Evolutionary conservation across 2,113 vertebrate species (phyloP), one percentile per base, ranked within the genome.

Genomic region (Danionella cerebrum): DNA sequence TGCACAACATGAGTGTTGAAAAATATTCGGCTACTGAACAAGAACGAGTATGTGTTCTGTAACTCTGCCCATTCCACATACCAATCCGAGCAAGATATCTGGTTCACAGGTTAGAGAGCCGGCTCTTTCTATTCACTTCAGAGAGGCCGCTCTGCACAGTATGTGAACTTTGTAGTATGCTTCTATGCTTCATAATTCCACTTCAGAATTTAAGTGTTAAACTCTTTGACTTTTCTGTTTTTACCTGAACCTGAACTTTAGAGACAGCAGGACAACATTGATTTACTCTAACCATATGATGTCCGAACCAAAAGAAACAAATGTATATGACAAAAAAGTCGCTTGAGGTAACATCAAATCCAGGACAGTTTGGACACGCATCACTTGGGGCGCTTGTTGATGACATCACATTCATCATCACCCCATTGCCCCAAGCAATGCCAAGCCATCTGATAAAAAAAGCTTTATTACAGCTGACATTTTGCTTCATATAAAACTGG

Each of bases 401-500:
- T 76, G 62, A 69, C 69, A 65, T 76, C 75, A 65, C 19, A 69
- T 70, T 71, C 75, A 74, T 67, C 38, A 70, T 52, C 60, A 53
- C 58, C 65, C 51, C 39, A 36, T 65, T 70, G 60, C 59, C 82
- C 64, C 54, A 57, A 74, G 79, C 84, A 71, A 45, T 76, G 64
- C 71, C 52, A 64, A 72, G 70, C 72, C 51, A 67, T 78, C 82
- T 76, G 78, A 80, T 83, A 36, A 81, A 80, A 78, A 74, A 71
- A 70, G 71, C 72, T 64, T 48, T 38, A 31, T 75, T 72, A 48
- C 72, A 76, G 75, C 80, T 84, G 78, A 84, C 82, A 84, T 78
- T 80, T 84, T 77, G 51, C 76, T 81, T 78, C 73, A 71, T 67
- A 81, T 73, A 81, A 80, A 89, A 83, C 65, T 86, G 80, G 86